These are phyloP conservation scores for Pedionomus torquatus DNA, from an alignment of 2,113 vertebrate species.

Conservation along the genomic window DNA sequence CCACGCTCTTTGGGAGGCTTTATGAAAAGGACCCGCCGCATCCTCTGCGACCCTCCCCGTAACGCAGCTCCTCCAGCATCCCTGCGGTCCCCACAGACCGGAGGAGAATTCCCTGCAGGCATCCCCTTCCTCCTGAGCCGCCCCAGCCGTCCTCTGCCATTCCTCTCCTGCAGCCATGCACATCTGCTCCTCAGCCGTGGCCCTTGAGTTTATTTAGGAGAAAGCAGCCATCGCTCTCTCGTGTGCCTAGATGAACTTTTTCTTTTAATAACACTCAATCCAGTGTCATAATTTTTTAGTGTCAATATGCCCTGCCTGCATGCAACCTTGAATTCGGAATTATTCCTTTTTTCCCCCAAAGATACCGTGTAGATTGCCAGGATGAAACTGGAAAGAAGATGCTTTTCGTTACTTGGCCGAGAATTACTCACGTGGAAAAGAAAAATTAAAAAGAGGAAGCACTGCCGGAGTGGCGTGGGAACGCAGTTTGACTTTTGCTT, in stretches of 20 bases:
- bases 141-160: not conserved
- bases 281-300: not conserved
- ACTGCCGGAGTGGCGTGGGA: not conserved
- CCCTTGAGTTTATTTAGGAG: not conserved
- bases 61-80: not conserved
- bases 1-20: slow-evolving; percentile 73
- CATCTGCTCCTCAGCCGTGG: not conserved
- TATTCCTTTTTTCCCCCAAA: not conserved
- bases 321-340: not conserved
- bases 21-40: slow-evolving; percentile 68
- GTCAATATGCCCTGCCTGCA: not conserved
- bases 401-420: not conserved
- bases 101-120: not conserved
- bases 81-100: too few species aligned
- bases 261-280: not conserved
- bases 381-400: not conserved
- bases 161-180: not conserved
- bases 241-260: not conserved
- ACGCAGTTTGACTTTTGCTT: not conserved
- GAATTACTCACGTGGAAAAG: not conserved
- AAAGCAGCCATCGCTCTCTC: not conserved
- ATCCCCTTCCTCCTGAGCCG: not conserved
- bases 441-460: not conserved
- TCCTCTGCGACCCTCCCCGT: not conserved
- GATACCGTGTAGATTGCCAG: not conserved